Percentiles rank a stretch among this genome's conserved stretches.
phyloP scores from a whole-genome alignment of 2,113 vertebrate genomes.

The Emydocephalus ijimae region DNA sequence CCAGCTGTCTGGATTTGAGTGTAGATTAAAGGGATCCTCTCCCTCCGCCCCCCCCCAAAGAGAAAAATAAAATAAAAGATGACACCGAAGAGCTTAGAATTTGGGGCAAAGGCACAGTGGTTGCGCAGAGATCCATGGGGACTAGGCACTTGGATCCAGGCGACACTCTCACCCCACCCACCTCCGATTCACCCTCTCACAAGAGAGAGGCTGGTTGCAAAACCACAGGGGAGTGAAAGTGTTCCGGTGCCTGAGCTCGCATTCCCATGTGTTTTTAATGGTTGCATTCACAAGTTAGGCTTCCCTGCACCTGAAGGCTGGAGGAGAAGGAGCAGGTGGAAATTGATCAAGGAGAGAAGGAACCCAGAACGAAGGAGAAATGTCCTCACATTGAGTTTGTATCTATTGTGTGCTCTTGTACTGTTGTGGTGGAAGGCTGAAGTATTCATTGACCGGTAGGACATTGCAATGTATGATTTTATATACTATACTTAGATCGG shows the following conservation, averaged over 20 bases:
- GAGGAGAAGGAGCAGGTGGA: too few relatives aligned
- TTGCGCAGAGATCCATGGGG: not conserved
- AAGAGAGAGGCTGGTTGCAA: not conserved
- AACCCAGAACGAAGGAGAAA: too few relatives aligned
- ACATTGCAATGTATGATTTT: too few relatives aligned
- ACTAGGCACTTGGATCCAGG: not conserved
- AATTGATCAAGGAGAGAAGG: too few relatives aligned
- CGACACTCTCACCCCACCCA: not conserved
- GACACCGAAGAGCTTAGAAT: not conserved
- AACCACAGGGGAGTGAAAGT: not conserved
- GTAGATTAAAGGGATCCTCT: not conserved
- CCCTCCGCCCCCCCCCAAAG: fast-evolving
- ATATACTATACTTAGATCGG: too few relatives aligned
- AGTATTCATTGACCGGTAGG: too few relatives aligned
- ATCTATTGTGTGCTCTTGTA: too few relatives aligned
- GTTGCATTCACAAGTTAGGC: not conserved
- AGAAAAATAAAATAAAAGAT: not conserved
- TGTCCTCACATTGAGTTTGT: too few relatives aligned
- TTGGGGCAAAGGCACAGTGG: not conserved
- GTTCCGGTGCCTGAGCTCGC: not conserved
- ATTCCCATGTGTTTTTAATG: not conserved
- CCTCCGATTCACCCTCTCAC: not conserved
- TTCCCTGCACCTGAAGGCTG: not conserved
- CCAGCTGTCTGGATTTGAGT: not conserved
- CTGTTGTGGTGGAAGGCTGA: too few relatives aligned